Evolutionary conservation across 2,797 vertebrate genomes (phyloP), one percentile per base, ranked within the genome.

Genomic region (Limnodromus scolopaceus): DNA sequence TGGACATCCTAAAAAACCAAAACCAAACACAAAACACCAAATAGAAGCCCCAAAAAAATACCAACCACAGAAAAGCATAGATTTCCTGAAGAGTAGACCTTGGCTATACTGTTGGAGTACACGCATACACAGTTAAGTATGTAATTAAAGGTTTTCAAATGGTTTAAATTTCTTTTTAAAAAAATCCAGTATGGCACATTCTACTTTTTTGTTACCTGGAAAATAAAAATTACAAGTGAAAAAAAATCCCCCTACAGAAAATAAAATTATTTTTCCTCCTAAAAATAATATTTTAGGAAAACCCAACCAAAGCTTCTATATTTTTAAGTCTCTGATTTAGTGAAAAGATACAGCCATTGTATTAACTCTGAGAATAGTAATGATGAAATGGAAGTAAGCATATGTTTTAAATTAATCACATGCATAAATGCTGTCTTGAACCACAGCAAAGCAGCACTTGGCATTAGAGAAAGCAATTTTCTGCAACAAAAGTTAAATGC

Each of bases 351-450:
- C 8, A 86, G 25, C 8, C 17, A 36, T 55, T 80, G 9, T 55
- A 86, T 71, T 49, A 78, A 84, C 27, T 3, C 6, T 78, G n/a
- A 93, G 49, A 81, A 65, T 46, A 83, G 64, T 19, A n/a, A n/a
- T n/a, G n/a, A n/a, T n/a, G 6, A 34, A 84, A 53, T 85, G 24
- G 43, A 91, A 87, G n/a, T 53, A 83, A 92, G 30, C 69, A 87
- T 53, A 60, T 92, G 89, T 80, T 94, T 96, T 85, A 85, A 79
- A 89, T 92, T 91, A 89, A 89, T 89, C 53, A 45, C 76, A 71
- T 71, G 19, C 41, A 65, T 80, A 92, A 83, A 76, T 89, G 83
- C 72, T 90, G 60, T 84, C 77, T 69, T 87, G 77, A 96, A 90
- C 38, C 38, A 34, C 34, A 87, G 82, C 57, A 85, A 97, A 90